Percentiles rank a stretch among this genome's conserved stretches.
Conservation (phyloP, 2,797 vertebrate genomes). For the Pangasius djambal region DNA sequence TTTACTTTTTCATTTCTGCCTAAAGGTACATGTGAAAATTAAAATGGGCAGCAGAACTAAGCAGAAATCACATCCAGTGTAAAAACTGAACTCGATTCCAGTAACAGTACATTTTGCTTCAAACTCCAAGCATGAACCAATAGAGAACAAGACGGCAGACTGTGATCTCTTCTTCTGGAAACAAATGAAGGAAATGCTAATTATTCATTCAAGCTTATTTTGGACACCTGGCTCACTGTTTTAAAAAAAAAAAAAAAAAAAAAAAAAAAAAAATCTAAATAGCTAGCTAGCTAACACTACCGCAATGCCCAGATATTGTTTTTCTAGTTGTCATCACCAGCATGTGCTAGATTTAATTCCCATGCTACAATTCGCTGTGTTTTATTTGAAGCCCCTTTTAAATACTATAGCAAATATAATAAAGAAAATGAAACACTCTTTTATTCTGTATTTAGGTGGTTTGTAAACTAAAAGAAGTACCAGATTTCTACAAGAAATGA, state of each 20-base stretch:
- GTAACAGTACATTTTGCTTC: background rate
- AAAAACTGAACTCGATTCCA: background rate
- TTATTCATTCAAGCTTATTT: background rate
- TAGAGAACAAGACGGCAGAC: no score
- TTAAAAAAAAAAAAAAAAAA: no score
- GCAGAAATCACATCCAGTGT: background rate
- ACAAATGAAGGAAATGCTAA: background rate
- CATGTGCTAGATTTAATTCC: background rate
- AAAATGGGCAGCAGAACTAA: background rate
- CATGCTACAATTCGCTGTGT: background rate
- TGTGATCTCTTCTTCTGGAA: background rate
- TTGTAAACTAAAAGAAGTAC: background rate
- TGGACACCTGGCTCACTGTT: background rate
- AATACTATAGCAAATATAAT: background rate
- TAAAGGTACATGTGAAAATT: background rate
- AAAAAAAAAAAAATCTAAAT: background rate
- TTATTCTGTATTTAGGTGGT: background rate
- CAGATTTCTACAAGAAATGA: background rate
- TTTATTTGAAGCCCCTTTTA: background rate
- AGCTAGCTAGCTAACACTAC: background rate
- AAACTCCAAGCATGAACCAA: background rate
- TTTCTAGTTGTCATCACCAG: background rate
- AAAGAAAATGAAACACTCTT: background rate
- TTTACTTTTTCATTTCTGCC: background rate
- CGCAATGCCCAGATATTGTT: background rate